Base-by-base conservation (phyloP, 2,113 vertebrate genomes). In the Festucalex cinctus region DNA sequence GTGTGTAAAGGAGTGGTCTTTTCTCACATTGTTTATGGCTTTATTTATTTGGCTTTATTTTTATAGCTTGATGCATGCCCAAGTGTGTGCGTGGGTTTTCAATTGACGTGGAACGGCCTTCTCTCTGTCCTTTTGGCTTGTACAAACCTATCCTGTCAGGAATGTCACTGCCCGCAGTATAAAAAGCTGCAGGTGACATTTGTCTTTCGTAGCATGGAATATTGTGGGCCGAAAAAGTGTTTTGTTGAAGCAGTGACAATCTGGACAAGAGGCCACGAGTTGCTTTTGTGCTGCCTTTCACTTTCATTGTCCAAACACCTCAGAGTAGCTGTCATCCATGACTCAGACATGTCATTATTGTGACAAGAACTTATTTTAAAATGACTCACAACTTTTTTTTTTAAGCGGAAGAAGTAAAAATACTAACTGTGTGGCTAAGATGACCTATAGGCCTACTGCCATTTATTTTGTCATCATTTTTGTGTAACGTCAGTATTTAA, bases 121-220 rank as follows among this genome's bases (percentile, higher is more conserved):
- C 9, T 54, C 20, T 14, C 13, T 63, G 32, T 66, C 28, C 20
- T 36, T 39, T 14, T 37, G 36, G 65, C 73, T 10, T 66, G 87
- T 68, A 61, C 78, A 17, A 53, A 69, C 79, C 17, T 83, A 85
- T 73, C 58, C 48, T 46, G 41, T 48, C 16, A 68, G 69, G 73
- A 82, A 83, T 78, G 69, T 63, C 54, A 24, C 24, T n/a, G 53
- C 49, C 17, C 64, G 48, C 5, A 60, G 9, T 62, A 10, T 0
- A 62, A 32, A 63, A 83, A 28, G 10, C 49, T 54, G 2, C 9
- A 1, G 20, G 13, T 14, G 24, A 57, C 26, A 57, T 57, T 67
- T 46, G 9, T 3, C 16, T 70, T 48, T 53, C 28, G 44, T 8
- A 54, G n/a, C 8, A 22, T 14, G 53, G 32, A 9, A 71, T 58